Base-by-base conservation (phyloP, 1,140 invertebrate genomes). In the Battus philenor region DNA sequence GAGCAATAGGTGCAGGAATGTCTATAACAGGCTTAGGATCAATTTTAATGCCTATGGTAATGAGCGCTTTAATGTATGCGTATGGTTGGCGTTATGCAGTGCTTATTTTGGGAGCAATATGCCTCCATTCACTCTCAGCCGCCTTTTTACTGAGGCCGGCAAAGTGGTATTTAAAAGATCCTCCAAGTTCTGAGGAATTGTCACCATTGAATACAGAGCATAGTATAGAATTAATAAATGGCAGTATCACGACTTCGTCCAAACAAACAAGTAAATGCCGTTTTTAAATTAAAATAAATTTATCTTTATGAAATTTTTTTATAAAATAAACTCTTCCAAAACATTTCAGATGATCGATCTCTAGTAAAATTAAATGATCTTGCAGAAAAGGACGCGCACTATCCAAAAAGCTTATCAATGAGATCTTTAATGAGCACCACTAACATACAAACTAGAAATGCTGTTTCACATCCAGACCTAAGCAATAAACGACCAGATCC, bases 71-170 rank as follows among this genome's bases (percentile, higher is more conserved):
- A 8, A 80, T 89, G 57, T 73, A 81, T 26, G 53, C 59, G 0
- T 90, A 84, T 46, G 88, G 86, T 2, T 85, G 84, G 50, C 62
- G 86, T 58, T 88, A 88, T 9, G 87, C 88, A 2, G 76, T 89
- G 18, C 58, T 89, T 1, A 87, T 90, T 41, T 61, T 89, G n/a
- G 78, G 86, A 11, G 89, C 83, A 4, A 56, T 90, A 18, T 76
- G 86, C n/a, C 76, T 90, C 2, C 87, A 90, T 54, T 87, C 87
- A 2, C 56, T 90, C 2, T 65, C 85, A 41, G 88, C 81, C 8
- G 83, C 88, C 5, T 74, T 87, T 39, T 67, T 90, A 33, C 66
- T 90, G 4, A 88, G 90, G 62, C 90, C 90, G 13, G 85, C 88
- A 5, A 87, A 87, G 57, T 88, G 84, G 87, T 90, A 92, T 63